These are phyloP conservation scores for Amazona vittata DNA, from an alignment of 2,113 vertebrate genomes.

Conservation along the genomic window DNA sequence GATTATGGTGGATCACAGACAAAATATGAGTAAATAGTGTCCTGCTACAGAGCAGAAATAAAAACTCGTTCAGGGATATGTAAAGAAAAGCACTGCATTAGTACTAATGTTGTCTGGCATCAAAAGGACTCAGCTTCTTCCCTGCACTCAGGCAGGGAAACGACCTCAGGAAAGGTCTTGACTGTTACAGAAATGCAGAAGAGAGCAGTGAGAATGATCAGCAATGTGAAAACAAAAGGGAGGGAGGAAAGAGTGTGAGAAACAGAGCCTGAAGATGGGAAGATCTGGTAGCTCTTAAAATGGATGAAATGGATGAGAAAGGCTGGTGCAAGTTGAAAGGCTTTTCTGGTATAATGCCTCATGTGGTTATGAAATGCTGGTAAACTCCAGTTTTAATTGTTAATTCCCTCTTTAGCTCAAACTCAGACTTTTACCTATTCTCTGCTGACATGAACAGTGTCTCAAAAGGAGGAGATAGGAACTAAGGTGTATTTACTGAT, in stretches of 20 bases:
- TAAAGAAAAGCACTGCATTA: not conserved
- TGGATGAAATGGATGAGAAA: not conserved
- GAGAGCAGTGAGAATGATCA: no score
- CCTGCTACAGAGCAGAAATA: not conserved
- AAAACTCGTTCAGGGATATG: not conserved
- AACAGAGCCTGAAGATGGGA: not conserved
- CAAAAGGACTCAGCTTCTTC: not conserved
- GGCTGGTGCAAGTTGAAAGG: not conserved
- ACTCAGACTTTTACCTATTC: not conserved
- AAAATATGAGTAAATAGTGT: not conserved
- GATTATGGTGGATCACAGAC: not conserved
- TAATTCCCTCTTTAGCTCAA: not conserved
- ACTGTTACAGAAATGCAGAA: not conserved
- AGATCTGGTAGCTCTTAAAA: not conserved
- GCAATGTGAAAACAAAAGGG: not conserved
- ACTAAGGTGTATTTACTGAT: not conserved
- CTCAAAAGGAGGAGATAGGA: not conserved
- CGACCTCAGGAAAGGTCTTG: not conserved
- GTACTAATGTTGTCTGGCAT: not conserved
- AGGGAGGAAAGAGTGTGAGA: not conserved
- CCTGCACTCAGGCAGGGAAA: no score
- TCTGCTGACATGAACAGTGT: not conserved
- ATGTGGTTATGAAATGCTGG: not conserved
- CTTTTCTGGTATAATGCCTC: not conserved
- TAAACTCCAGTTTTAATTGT: not conserved